A percentile compares a stretch with the other conserved stretches of the same genome.
Evolutionary conservation across 2,113 vertebrate genomes (phyloP).

Genomic region (Sebastes schlegelii): DNA sequence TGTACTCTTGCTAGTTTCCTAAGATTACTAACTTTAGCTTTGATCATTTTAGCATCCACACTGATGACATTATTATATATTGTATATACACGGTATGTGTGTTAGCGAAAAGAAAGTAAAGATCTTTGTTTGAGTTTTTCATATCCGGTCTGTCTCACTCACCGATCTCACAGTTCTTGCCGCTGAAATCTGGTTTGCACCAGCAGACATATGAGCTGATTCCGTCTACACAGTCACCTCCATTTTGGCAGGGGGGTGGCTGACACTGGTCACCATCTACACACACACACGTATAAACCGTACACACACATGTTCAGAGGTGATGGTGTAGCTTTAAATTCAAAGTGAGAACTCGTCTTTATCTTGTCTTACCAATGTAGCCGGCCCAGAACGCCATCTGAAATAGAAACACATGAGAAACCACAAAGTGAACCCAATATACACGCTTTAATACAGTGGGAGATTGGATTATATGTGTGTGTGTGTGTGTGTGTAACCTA

Average conservation of each 20-base stretch:
- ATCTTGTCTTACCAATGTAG: constrained; percentile 62
- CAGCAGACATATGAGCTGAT: constrained; percentile 89
- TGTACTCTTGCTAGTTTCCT: too few species aligned
- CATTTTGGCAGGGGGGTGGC: constrained; percentile 91
- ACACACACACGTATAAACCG: constrained; percentile 8
- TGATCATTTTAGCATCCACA: background rate
- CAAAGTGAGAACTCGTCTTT: background rate
- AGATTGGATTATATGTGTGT: background rate
- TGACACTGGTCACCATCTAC: constrained; percentile 93
- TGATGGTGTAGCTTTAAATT: background rate
- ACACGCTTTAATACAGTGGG: background rate
- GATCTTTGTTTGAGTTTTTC: background rate
- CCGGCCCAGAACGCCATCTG: constrained; percentile 75
- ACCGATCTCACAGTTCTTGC: constrained; percentile 96
- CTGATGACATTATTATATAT: background rate
- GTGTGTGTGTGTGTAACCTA: constrained; percentile 66
- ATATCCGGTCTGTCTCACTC: constrained; percentile 31
- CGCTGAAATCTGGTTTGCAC: constrained; percentile 87
- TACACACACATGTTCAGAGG: constrained; percentile 14
- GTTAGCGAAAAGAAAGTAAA: background rate
- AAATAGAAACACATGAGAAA: constrained; percentile 30
- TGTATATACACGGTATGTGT: too few species aligned
- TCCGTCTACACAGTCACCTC: constrained; percentile 86
- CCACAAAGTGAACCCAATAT: background rate
- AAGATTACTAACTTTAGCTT: too few species aligned